These are phyloP conservation scores for Barbus barbus DNA, from an alignment of 2,113 vertebrate genomes.

Conservation along the genomic window DNA sequence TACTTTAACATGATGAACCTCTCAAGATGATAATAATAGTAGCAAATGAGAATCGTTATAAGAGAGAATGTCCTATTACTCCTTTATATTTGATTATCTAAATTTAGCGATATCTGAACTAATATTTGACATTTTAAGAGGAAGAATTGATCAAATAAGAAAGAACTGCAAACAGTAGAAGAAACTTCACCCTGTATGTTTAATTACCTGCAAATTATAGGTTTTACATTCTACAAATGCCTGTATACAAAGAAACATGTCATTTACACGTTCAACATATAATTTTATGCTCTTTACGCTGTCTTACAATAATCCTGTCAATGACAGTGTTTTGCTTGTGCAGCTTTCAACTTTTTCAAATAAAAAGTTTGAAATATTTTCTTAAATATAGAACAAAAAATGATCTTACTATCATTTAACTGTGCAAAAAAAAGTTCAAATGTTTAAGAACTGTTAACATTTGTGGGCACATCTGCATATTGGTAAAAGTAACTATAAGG, in stretches of 20 bases:
- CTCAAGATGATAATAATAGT: not conserved
- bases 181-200: not conserved
- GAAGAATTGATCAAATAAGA: not conserved
- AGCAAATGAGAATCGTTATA: not conserved
- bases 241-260: not conserved
- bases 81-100: not conserved
- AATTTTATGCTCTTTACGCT: not conserved
- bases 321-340: not conserved
- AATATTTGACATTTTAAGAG: not conserved
- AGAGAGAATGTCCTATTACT: not conserved
- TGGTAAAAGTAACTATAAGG: not conserved
- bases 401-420: not conserved
- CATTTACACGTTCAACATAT: not conserved
- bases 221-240: not conserved
- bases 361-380: not conserved
- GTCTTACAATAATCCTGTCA: not conserved
- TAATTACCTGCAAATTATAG: not conserved
- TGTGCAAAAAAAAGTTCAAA: not conserved
- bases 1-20: slow-evolving; percentile 4
- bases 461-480: not conserved
- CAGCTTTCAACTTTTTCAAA: not conserved
- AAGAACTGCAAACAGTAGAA: not conserved
- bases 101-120: not conserved
- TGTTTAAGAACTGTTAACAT: not conserved
- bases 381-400: not conserved